Conservation (phyloP, 2,797 vertebrate species). For the Smutsia gigantea region DNA sequence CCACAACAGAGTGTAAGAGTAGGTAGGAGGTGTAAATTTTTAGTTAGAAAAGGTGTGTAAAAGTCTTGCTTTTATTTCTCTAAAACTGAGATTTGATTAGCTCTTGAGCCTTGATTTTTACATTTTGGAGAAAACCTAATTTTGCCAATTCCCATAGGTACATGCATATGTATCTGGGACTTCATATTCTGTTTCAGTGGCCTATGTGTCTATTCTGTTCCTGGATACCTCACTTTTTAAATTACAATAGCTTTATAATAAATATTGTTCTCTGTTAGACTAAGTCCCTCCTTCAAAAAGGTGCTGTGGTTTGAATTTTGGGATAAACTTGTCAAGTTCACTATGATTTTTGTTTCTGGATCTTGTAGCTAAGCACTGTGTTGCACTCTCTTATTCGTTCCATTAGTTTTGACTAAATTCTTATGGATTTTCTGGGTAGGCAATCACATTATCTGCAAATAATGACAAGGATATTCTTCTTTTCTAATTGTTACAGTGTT, state of each 20-base stretch:
- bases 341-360: not conserved
- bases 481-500: not conserved
- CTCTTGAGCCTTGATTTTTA: not conserved
- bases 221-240: not conserved
- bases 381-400: not conserved
- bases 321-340: not conserved
- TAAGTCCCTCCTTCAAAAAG: not conserved
- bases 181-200: not conserved
- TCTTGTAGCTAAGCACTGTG: not conserved
- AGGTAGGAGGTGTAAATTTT: not conserved
- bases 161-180: not conserved
- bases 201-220: not conserved
- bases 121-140: not conserved
- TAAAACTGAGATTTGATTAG: not conserved
- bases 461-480: not conserved
- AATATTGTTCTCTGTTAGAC: not conserved
- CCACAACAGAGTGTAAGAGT: not conserved
- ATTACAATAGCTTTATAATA: not conserved
- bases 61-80: constrained; percentile 17
- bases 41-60: not conserved
- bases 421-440: not conserved
- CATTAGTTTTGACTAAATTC: not conserved
- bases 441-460: not conserved
- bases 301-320: not conserved
- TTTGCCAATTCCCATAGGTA: not conserved